A percentile compares a stretch with the other conserved stretches of the same genome.
phyloP scores from a whole-genome alignment of 2,888 invertebrate species.

The Villa cingulata region DNA sequence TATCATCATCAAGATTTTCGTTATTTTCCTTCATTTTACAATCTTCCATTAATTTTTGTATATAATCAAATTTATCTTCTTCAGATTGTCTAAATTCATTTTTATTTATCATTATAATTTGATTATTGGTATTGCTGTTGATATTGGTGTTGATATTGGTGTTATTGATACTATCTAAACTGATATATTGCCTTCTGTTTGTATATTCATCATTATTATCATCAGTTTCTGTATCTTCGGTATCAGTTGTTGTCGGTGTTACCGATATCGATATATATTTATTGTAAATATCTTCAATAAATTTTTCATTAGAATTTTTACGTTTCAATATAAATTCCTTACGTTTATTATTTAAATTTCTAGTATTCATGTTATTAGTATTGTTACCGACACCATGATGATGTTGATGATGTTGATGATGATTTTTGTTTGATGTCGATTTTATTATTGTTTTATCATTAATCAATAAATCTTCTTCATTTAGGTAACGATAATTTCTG shows the following conservation, averaged over 20 bases:
- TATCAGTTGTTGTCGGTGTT: no score
- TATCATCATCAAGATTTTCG: slow-evolving; percentile 6
- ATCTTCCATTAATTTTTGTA: slow-evolving; percentile 7
- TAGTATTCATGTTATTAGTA: no score
- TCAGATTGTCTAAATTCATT: no score
- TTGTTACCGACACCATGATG: background rate
- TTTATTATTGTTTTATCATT: background rate
- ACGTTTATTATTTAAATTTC: slow-evolving; percentile 2
- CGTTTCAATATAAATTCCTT: slow-evolving; percentile 11
- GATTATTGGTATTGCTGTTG: background rate
- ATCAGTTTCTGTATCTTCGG: slow-evolving; percentile 2
- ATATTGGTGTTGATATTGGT: no score
- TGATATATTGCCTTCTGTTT: slow-evolving; percentile 2
- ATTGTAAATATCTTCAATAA: background rate
- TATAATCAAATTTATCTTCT: slow-evolving; percentile 9
- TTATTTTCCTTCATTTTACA: slow-evolving; percentile 2
- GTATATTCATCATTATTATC: background rate
- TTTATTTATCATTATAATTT: background rate
- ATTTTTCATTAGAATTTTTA: slow-evolving; percentile 7
- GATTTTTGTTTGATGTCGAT: no score
- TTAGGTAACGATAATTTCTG: background rate
- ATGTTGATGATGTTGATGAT: no score
- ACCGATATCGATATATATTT: background rate
- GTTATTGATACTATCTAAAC: no score
- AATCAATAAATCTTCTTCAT: slow-evolving; percentile 2